Base-by-base conservation (phyloP, 1,140 invertebrate species). In the Drosophila grimshawi region DNA sequence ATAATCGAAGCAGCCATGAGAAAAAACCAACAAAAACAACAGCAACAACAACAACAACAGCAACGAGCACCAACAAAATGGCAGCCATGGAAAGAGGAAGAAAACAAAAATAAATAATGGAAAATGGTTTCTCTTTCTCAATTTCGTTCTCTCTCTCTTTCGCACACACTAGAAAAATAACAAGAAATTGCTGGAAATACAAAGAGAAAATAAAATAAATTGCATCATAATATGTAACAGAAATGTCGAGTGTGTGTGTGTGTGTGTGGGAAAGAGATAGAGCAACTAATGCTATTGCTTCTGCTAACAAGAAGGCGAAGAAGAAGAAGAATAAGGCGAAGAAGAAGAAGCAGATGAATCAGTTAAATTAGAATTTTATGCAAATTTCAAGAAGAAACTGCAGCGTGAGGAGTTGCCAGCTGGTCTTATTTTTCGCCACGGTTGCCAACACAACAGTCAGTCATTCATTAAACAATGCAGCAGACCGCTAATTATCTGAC, bases 291-390 rank as follows among this genome's bases (percentile, higher is more conserved):
- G 19, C 37, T 30, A 56, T 39, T 10, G 37, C 35, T 69, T 41
- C 39, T 41, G 76, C 73, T 63, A 78, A 71, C 62, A 78, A 71
- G 48, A 55, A 33, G 64, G 69, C 63, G 71, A 48, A 78, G 63
- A 57, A 75, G 39, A 27, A 49, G 68, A 51, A 49, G 61, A 32
- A 57, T 8, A 39, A 46, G 41, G 65, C 68, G 53, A 57, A 61
- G 52, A 29, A 72, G 43, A 41, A 53, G 41, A 39, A 76, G 64
- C 72, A 82, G 73, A 19, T 19, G 19, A 19, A 19, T 19, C 73
- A 76, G 65, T 83, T 88, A 89, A 88, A 88, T 88, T 88, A 78
- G 85, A 89, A 88, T 89, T 88, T 89, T 88, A 88, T 88, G 85
- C 86, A 88, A 88, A 88, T 89, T 86, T 88, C 73, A 83, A 83